Evolutionary conservation across 2,888 invertebrate genomes (phyloP), one percentile per base, ranked within the genome.

Genomic region (Dynastes grantii): DNA sequence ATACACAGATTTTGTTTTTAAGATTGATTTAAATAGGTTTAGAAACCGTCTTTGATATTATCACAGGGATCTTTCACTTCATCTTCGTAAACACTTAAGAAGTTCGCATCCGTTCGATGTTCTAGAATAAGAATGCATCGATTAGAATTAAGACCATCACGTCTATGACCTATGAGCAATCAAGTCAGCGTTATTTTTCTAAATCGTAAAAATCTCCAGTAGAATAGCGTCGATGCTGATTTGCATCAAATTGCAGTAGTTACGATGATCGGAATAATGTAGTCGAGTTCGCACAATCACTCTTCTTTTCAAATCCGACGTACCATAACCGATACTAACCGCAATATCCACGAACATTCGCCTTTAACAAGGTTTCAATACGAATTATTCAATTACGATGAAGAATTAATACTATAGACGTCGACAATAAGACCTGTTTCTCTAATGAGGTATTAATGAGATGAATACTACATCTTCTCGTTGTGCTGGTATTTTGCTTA

Each of bases 341-440:
- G 22, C 6, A 22, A 22, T 22, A 22, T 22, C 55, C 16, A 55
- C 22, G 8, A n/a, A 5, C 55, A 6, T 8, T 55, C 55, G 22
- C n/a, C 55, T 22, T 55, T 16, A 16, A 55, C 55, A 55, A 55
- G 55, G 55, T 22, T 55, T 22, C 55, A 16, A 22, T 16, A 55
- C 16, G 55, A 55, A 55, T 55, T 55, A 22, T 22, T 55, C 55
- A 55, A 55, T 55, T 16, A 16, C 8, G 22, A 22, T 22, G 22
- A 0, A 55, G 8, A 55, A 55, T 55, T 55, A 22, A 5, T 16
- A 55, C 22, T 22, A 55, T 55, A 4, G 16, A 8, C n/a, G 55
- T 55, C n/a, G 67, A 70, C 16, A 70, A 71, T 32, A 55, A 68
- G 68, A 68, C 27, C 22, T 16, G 22, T 71, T 55, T 22, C 55